These are phyloP conservation scores for Sisyra terminalis DNA, from an alignment of 2,888 invertebrate species.

Conservation along the genomic window DNA sequence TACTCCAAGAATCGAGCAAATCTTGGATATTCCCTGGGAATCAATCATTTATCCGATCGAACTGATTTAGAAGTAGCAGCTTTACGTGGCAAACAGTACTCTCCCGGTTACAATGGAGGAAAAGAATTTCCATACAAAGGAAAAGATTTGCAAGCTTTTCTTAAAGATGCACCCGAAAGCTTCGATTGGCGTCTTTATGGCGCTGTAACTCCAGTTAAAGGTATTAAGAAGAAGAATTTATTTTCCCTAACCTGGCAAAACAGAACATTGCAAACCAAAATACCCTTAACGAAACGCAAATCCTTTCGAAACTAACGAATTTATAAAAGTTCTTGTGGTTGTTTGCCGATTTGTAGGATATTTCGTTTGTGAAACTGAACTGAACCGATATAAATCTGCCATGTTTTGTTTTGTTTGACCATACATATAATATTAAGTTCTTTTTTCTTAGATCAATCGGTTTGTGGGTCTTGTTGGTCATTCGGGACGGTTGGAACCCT, in stretches of 20 bases:
- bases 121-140: constrained; percentile 59
- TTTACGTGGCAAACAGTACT: constrained; percentile 47
- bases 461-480: constrained; percentile 95
- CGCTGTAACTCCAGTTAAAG: constrained; percentile 88
- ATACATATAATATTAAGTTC: constrained; percentile 7
- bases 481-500: constrained; percentile 88
- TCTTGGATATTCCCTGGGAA: constrained; percentile 51
- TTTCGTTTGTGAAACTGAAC: neutral
- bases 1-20: constrained; percentile 67
- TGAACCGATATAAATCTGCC: too few species aligned
- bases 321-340: neutral
- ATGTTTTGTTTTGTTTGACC: too few species aligned
- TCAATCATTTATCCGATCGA: constrained; percentile 81
- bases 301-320: too few species aligned
- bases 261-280: too few species aligned
- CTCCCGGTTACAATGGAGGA: constrained; percentile 56
- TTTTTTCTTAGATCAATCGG: constrained; percentile 67
- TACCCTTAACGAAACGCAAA: too few species aligned
- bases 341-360: too few species aligned
- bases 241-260: too few species aligned
- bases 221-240: constrained; percentile 25
- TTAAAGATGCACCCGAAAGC: constrained; percentile 41
- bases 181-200: constrained; percentile 86
- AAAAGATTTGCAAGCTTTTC: constrained; percentile 27
- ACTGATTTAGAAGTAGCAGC: constrained; percentile 60